phyloP scores from a whole-genome alignment of 2,888 invertebrate species.

The Chrysomela aeneicollis region DNA sequence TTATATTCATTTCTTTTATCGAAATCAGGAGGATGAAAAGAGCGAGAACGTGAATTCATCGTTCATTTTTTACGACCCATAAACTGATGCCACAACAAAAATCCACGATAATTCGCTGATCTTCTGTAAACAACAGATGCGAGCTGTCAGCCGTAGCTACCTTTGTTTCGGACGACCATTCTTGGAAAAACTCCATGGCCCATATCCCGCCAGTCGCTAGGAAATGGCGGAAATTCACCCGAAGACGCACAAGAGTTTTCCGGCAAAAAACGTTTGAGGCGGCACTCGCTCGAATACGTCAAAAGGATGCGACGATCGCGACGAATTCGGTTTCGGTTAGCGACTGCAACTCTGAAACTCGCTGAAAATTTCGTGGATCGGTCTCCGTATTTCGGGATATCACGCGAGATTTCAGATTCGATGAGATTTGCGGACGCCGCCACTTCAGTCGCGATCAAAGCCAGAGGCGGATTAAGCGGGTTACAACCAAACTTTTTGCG shows the following conservation, averaged over 20 bases:
- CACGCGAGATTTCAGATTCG: conserved; percentile 29
- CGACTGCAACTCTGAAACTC: not conserved
- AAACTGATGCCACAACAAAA: not conserved
- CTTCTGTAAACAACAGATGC: conserved; percentile 26
- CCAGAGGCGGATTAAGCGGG: not conserved
- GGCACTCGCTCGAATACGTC: conserved; percentile 5
- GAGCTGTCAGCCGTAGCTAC: conserved; percentile 19
- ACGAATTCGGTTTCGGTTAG: not conserved
- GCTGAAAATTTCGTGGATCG: not conserved
- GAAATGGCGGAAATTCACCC: conserved; percentile 17
- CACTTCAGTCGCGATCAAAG: conserved; percentile 1
- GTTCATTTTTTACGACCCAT: not conserved
- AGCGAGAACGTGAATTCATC: not conserved
- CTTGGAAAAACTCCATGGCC: conserved; percentile 62
- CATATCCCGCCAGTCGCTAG: conserved; percentile 48
- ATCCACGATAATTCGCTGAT: not conserved
- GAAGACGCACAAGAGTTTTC: conserved; percentile 24
- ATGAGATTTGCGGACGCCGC: conserved; percentile 13
- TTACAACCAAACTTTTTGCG: too few relatives aligned
- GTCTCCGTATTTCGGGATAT: conserved; percentile 55
- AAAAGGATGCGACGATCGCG: not conserved
- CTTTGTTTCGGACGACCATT: conserved; percentile 53
- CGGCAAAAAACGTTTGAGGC: not conserved
- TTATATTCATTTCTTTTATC: too few relatives aligned
- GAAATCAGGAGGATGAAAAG: not conserved